Conservation (phyloP, 2,888 invertebrate species). For the Caenorhabditis sinica region DNA sequence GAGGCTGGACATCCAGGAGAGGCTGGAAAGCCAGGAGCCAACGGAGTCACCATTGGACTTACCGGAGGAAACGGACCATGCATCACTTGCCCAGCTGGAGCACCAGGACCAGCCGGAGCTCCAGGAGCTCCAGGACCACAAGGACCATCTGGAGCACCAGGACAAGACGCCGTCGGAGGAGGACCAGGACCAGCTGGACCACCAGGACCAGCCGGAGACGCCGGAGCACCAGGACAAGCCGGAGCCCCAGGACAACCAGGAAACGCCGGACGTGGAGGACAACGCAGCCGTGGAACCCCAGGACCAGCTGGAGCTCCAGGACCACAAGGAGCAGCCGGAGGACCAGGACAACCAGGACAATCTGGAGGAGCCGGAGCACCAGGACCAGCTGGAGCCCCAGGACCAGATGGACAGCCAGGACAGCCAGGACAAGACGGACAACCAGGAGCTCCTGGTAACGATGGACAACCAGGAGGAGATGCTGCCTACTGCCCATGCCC, state of each 20-base stretch:
- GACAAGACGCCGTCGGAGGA: conserved; percentile 63
- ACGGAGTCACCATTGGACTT: conserved; percentile 69
- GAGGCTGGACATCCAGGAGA: conserved; percentile 63
- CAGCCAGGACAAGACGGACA: conserved; percentile 49
- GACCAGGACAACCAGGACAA: conserved; percentile 66
- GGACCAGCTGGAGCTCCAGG: conserved; percentile 69
- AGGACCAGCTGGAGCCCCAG: conserved; percentile 68
- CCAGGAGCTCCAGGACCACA: conserved; percentile 65
- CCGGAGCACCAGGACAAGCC: conserved; percentile 68
- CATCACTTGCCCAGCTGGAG: conserved; percentile 63
- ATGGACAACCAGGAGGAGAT: conserved; percentile 63
- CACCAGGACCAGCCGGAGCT: conserved; percentile 64
- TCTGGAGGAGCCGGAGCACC: conserved; percentile 54
- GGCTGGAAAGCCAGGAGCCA: conserved; percentile 75
- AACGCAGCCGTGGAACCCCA: conserved; percentile 57
- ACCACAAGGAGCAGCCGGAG: conserved; percentile 66
- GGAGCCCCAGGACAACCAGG: conserved; percentile 68
- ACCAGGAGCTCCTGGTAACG: conserved; percentile 65
- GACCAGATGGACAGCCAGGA: conserved; percentile 66
- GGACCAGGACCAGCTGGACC: conserved; percentile 68
- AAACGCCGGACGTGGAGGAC: conserved; percentile 47
- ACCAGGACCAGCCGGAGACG: conserved; percentile 70
- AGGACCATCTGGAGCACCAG: conserved; percentile 71
- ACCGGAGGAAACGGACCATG: conserved; percentile 63
- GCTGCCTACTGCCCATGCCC: conserved; percentile 68